A percentile compares a stretch with the other conserved stretches of the same genome.
Conservation (phyloP, 2,113 vertebrate genomes). For the Salvelinus fontinalis region DNA sequence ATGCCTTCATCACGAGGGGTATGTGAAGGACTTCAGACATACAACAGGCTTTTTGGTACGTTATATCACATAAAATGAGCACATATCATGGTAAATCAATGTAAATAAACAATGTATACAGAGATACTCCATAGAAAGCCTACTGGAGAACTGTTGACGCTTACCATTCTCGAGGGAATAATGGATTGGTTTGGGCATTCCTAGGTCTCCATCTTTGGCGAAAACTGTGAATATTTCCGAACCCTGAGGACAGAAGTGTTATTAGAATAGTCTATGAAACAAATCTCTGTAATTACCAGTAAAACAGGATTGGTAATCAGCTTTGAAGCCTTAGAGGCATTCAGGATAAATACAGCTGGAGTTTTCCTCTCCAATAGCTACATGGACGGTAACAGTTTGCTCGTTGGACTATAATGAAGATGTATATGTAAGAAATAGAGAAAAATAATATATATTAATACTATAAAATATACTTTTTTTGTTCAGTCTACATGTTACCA, state of each 20-base stretch:
- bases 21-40: too few species aligned
- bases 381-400: too few species aligned
- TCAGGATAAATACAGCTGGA: neutral
- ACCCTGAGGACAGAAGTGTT: constrained; percentile 69
- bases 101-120: neutral
- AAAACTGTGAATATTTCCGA: constrained; percentile 88
- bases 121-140: neutral
- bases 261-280: neutral
- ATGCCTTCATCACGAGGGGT: too few species aligned
- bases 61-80: too few species aligned
- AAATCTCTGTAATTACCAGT: neutral
- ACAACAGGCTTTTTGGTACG: too few species aligned
- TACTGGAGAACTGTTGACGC: constrained; percentile 16
- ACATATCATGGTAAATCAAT: too few species aligned
- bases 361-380: too few species aligned
- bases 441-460: too few species aligned
- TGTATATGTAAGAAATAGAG: too few species aligned
- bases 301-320: constrained; percentile 6
- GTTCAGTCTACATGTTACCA: too few species aligned
- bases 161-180: constrained; percentile 88
- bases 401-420: too few species aligned
- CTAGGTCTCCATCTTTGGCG: constrained; percentile 90
- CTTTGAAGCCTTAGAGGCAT: neutral
- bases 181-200: constrained; percentile 83
- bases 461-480: too few species aligned